Evolutionary conservation across 1,140 invertebrate genomes (phyloP), one percentile per base, ranked within the genome.

Genomic region (Samia ricini): DNA sequence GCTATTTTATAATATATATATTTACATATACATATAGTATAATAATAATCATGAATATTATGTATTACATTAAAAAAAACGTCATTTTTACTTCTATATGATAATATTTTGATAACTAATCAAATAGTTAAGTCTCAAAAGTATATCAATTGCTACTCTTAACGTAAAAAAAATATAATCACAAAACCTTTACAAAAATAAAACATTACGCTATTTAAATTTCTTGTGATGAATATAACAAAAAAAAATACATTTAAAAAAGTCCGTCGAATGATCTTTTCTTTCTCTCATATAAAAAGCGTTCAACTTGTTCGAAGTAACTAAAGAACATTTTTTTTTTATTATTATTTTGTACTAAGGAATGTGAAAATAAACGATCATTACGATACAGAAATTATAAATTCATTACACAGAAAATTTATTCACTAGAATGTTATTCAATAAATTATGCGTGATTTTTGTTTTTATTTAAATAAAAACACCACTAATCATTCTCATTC

Each of bases 381-480:
- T 88, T 79, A 87, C 83, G 86, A 83, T 88, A 89, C 86, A 89
- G 86, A 89, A 89, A 89, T 88, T 88, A 88, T 87, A 88, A 87
- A 89, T 83, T 87, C 64, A 74, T 69, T 69, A 79, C 74, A 78
- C 77, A 75, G 76, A 68, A 75, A 73, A 79, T 71, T 59, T 72
- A 7, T 72, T 77, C 75, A 81, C 79, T 82, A 77, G n/a, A n/a
- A 72, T 84, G 77, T 77, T 66, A 54, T 56, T 42, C 69, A 79
- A 83, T 84, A 86, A 84, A 82, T 84, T 83, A 84, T 76, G 69
- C 69, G 63, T 73, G n/a, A n/a, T n/a, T n/a, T n/a, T n/a, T n/a
- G n/a, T n/a, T n/a, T n/a, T n/a, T n/a, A n/a, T n/a, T n/a, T n/a
- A n/a, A n/a, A n/a, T n/a, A n/a, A n/a, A n/a, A n/a, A n/a, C n/a